phyloP scores from a whole-genome alignment of 2,888 invertebrate genomes.

The Leptogaster cylindrica region DNA sequence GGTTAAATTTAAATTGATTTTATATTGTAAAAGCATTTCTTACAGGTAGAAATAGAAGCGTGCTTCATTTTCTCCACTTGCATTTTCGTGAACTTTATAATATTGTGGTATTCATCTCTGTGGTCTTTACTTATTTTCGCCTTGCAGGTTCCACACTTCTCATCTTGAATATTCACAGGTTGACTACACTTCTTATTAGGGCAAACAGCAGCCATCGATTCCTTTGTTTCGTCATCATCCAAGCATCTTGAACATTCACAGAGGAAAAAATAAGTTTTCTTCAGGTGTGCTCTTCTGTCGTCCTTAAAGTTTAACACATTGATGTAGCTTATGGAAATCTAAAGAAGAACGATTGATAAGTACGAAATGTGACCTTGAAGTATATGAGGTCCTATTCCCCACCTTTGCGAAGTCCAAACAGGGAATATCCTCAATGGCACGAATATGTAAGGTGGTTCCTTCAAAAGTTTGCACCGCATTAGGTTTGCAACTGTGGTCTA shows the following conservation, averaged over 20 bases:
- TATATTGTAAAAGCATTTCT: constrained; percentile 49
- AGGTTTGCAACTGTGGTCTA: constrained; percentile 90
- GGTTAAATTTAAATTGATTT: not conserved
- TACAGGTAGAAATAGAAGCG: too few relatives aligned
- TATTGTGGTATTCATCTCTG: constrained; percentile 68
- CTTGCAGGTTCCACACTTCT: constrained; percentile 70
- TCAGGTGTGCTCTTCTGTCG: constrained; percentile 74
- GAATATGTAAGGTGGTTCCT: constrained; percentile 78
- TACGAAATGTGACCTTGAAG: not conserved
- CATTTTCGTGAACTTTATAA: constrained; percentile 71
- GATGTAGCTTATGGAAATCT: constrained; percentile 87
- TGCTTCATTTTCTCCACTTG: constrained; percentile 78
- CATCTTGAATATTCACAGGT: constrained; percentile 53
- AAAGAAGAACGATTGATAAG: constrained; percentile 52
- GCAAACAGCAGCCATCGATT: constrained; percentile 71
- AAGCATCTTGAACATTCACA: constrained; percentile 82
- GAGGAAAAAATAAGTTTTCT: constrained; percentile 82
- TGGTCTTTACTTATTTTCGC: constrained; percentile 67
- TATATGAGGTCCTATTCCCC: too few relatives aligned
- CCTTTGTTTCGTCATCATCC: constrained; percentile 53
- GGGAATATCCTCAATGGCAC: constrained; percentile 74
- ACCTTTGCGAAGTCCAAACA: constrained; percentile 80
- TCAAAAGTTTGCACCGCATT: constrained; percentile 87
- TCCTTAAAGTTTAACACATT: constrained; percentile 77
- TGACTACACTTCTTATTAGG: constrained; percentile 68